Conservation (phyloP, 2,888 invertebrate genomes). For the Drosophila merina region DNA sequence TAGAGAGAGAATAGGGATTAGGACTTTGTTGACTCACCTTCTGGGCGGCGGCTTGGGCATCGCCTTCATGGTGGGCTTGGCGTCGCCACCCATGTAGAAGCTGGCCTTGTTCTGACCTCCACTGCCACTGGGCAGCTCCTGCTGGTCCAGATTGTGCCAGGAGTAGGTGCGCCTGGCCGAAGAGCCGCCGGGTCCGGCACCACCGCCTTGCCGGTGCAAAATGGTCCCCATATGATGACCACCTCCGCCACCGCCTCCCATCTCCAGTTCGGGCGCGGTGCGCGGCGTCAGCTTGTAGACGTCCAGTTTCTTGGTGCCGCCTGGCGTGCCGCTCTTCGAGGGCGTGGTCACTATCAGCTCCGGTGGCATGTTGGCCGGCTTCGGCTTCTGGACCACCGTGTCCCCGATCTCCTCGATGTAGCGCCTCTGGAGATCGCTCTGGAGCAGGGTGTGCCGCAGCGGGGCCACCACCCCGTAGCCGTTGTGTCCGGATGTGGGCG, state of each 20-base stretch:
- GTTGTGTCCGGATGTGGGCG: constrained; percentile 45
- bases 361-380: constrained; percentile 83
- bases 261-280: constrained; percentile 59
- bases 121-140: constrained; percentile 28
- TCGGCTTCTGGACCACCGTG: constrained; percentile 63
- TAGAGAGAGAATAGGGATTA: background rate
- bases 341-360: constrained; percentile 84
- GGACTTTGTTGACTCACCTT: constrained; percentile 41
- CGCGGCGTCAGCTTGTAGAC: constrained; percentile 61
- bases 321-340: constrained; percentile 59
- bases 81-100: constrained; percentile 31
- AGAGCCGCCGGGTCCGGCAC: background rate
- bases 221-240: constrained; percentile 12
- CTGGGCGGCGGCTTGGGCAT: constrained; percentile 49
- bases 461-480: constrained; percentile 68
- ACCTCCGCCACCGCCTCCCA: background rate
- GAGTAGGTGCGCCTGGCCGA: constrained; percentile 79
- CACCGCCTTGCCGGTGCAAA: constrained; percentile 16
- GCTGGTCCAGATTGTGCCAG: constrained; percentile 82
- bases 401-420: constrained; percentile 80
- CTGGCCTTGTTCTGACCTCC: constrained; percentile 24
- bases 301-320: constrained; percentile 56
- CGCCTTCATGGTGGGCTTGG: constrained; percentile 45
- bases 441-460: constrained; percentile 76
- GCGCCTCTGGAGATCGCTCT: constrained; percentile 81